A percentile compares a stretch with the other conserved stretches of the same genome.
Evolutionary conservation across 2,113 vertebrate genomes (phyloP).

Genomic region (Sterrhoptilus dennistouni): DNA sequence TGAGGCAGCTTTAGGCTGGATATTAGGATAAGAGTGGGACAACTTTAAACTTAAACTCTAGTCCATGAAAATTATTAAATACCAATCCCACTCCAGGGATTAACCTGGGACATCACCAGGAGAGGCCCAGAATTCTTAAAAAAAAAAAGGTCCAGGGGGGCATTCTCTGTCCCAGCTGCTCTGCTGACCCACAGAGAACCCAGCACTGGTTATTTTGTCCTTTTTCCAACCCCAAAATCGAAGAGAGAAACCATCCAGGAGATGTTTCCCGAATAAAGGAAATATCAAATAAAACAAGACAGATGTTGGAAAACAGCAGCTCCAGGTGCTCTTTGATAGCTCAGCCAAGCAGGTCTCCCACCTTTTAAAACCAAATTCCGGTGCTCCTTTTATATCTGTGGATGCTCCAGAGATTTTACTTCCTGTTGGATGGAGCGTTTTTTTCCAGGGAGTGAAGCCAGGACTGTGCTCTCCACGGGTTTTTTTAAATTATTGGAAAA

Average conservation of each 20-base stretch:
- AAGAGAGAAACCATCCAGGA: background rate
- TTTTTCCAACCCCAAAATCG: rapidly evolving
- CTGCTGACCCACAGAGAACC: background rate
- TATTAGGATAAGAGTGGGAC: background rate
- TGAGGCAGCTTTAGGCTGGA: background rate
- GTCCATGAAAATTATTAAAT: background rate
- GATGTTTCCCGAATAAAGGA: background rate
- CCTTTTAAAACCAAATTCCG: rapidly evolving
- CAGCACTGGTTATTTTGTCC: too few species aligned
- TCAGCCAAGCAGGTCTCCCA: background rate
- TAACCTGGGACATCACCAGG: background rate
- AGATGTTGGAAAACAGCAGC: background rate
- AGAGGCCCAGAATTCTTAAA: background rate
- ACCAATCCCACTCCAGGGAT: background rate
- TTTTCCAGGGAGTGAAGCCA: background rate
- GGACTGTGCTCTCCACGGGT: rapidly evolving
- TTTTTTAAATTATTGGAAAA: background rate
- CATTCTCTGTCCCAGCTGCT: background rate
- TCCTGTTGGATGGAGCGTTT: background rate
- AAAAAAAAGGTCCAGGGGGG: too few species aligned
- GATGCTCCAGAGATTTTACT: background rate
- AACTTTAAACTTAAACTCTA: rapidly evolving
- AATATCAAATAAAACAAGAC: background rate
- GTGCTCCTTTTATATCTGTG: background rate
- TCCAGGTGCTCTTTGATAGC: background rate